Evolutionary conservation across 2,113 vertebrate species (phyloP).

Genomic region (Myotis lucifugus): DNA sequence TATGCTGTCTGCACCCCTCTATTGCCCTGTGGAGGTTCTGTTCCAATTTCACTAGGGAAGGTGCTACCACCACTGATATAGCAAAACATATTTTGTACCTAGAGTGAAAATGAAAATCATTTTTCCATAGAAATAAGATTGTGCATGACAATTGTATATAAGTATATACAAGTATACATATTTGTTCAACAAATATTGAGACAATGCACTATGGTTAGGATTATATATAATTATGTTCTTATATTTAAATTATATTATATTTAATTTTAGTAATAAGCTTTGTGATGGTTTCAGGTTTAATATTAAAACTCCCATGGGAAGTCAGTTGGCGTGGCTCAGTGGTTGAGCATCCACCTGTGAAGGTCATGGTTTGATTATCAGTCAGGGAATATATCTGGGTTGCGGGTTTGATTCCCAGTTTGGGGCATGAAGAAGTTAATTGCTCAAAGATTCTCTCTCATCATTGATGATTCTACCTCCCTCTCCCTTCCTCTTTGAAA

Average conservation of each 20-base stretch:
- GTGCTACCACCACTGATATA: not conserved
- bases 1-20: not conserved
- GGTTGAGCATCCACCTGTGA: too few relatives aligned
- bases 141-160: not conserved
- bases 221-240: not conserved
- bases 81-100: not conserved
- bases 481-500: too few relatives aligned
- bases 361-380: too few relatives aligned
- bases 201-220: not conserved
- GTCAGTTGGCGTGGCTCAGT: too few relatives aligned
- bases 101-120: not conserved
- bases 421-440: too few relatives aligned
- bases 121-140: not conserved
- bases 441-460: too few relatives aligned
- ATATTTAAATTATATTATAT: not conserved
- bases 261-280: not conserved
- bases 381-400: too few relatives aligned
- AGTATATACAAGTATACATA: not conserved
- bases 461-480: too few relatives aligned
- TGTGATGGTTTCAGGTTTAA: slow-evolving; percentile 9
- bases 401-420: too few relatives aligned
- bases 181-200: not conserved
- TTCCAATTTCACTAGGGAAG: not conserved
- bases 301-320: too few relatives aligned
- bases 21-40: not conserved